These are phyloP conservation scores for Chelon auratus DNA, from an alignment of 2,797 vertebrate genomes.

Conservation along the genomic window DNA sequence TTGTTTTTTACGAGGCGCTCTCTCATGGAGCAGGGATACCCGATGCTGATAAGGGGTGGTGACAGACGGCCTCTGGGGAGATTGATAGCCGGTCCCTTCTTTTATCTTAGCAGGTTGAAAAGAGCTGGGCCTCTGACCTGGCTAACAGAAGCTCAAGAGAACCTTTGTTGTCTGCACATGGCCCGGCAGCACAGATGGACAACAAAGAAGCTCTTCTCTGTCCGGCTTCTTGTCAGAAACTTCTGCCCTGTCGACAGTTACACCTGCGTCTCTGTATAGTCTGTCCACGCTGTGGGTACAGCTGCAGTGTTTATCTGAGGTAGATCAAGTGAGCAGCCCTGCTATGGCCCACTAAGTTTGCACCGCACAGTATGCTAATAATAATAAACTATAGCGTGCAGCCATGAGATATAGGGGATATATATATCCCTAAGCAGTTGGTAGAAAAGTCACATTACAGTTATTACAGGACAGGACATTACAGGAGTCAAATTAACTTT, in stretches of 20 bases:
- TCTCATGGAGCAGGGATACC: constrained; percentile 26
- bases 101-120: constrained; percentile 67
- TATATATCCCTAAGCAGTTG: too few relatives aligned
- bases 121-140: constrained; percentile 60
- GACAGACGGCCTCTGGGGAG: constrained; percentile 53
- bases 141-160: constrained; percentile 57
- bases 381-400: constrained; percentile 36
- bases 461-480: too few relatives aligned
- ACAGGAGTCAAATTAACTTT: too few relatives aligned
- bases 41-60: constrained; percentile 62
- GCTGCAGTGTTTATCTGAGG: constrained; percentile 36
- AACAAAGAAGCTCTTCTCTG: constrained; percentile 67
- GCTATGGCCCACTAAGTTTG: constrained; percentile 33
- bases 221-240: constrained; percentile 21
- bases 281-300: constrained; percentile 28
- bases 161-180: constrained; percentile 63
- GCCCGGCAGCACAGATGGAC: constrained; percentile 24
- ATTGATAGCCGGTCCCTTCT: constrained; percentile 37
- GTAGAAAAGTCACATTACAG: too few relatives aligned
- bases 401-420: background rate
- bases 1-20: background rate
- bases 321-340: constrained; percentile 39
- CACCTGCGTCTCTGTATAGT: constrained; percentile 46
- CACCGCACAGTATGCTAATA: constrained; percentile 25
- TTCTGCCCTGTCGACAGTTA: constrained; percentile 37